Percentiles rank a stretch among this genome's conserved stretches.
Evolutionary conservation across 2,113 vertebrate species (phyloP).

Genomic region (Pagrus major): DNA sequence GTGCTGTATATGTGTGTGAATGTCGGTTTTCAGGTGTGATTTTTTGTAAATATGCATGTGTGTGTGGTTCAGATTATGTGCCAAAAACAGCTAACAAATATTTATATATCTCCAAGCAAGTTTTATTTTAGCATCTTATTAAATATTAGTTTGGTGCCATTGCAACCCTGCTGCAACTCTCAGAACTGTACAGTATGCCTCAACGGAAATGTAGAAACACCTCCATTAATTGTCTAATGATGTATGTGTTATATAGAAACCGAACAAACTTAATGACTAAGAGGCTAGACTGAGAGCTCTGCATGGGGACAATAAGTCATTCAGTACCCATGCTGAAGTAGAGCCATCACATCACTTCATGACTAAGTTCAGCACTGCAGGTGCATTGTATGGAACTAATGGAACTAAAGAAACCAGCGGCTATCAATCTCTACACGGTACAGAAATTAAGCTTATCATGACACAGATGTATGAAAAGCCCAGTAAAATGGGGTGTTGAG

Average conservation of each 20-base stretch:
- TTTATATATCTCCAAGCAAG: constrained; percentile 34
- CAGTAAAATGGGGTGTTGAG: constrained; percentile 52
- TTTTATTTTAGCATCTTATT: constrained; percentile 38
- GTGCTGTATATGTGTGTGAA: constrained; percentile 27
- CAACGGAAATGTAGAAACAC: background rate
- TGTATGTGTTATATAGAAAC: background rate
- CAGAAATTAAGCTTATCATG: constrained; percentile 59
- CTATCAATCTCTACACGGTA: constrained; percentile 47
- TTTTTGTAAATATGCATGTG: constrained; percentile 21
- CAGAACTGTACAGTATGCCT: background rate
- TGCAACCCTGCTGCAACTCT: constrained; percentile 12
- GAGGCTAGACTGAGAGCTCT: background rate
- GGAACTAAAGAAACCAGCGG: constrained; percentile 48
- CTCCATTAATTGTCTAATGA: background rate
- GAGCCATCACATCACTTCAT: constrained; percentile 19
- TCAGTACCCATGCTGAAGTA: constrained; percentile 15
- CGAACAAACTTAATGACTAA: background rate
- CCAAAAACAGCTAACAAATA: constrained; percentile 25
- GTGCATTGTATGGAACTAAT: constrained; percentile 30
- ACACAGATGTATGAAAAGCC: constrained; percentile 51
- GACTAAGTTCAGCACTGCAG: constrained; percentile 13
- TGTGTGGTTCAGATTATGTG: constrained; percentile 5
- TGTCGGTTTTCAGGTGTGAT: constrained; percentile 48
- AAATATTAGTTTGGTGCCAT: constrained; percentile 35
- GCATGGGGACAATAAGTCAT: background rate